Evolutionary conservation across 2,888 invertebrate genomes (phyloP), one percentile per base, ranked within the genome.

Genomic region (Rotaria socialis): DNA sequence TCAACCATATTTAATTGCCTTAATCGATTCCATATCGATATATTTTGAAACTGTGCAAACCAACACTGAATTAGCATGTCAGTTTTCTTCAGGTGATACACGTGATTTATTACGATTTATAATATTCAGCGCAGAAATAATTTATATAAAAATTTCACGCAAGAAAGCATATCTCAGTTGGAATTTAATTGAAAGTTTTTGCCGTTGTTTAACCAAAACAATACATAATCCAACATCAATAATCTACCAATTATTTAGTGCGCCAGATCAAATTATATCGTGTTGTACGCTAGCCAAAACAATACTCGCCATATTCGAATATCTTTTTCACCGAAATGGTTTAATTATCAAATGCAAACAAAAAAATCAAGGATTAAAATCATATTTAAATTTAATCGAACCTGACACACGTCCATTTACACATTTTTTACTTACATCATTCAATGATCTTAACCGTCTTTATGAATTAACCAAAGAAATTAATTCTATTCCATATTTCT

Each of bases 141-240:
- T 80, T 47, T 80, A 43, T n/a, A 80, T 80, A 47, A 43, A 80
- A 11, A 43, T 80, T 4, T 47, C 5, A 7, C 47, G 47, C 0
- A 80, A 80, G 11, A 80, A 80, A 80, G 4, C 35, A 19, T 67
- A 35, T 35, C 47, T 80, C 14, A 43, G n/a, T 80, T 80, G 43
- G 80, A 47, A 80, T 80, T 47, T 80, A n/a, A 80, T 80, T n/a
- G 80, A 80, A 80, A 80, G 43, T n/a, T 80, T 80, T 47, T 80
- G 47, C 47, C 80, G 47, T 14, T 80, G 80, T 80, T 14, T 80
- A 47, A 80, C n/a, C 6, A 47, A 47, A 80, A 80, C 80, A 24
- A 47, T 80, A 47, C 43, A 43, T 47, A 43, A 80, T 80, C 24
- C 80, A 43, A 47, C 16, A 41, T 47, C 80, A 24, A 80, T 80